Evolutionary conservation across 1,140 invertebrate species (phyloP), one percentile per base, ranked within the genome.

Genomic region (Halictus rubicundus): DNA sequence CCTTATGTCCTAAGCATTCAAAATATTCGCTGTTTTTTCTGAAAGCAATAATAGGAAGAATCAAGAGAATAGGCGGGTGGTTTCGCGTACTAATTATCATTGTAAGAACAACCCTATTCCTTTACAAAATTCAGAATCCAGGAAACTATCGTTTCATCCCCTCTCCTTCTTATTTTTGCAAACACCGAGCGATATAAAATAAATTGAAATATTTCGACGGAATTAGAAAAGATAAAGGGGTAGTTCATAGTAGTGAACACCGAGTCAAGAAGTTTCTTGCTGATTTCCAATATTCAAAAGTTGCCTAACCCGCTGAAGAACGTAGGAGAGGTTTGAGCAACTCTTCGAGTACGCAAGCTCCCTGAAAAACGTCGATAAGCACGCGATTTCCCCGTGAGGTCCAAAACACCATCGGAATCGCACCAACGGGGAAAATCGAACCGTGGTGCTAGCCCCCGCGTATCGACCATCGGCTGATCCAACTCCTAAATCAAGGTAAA

Each of bases 361-460:
- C 75, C 61, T 70, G 39, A 88, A 90, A 91, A 92, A 92, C 88
- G 91, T 93, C 92, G 89, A 93, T 93, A 93, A 91, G 87, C 77
- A 78, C 69, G 59, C 68, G 76, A 32, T 73, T 57, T 60, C 65
- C 63, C 42, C 46, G 68, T 59, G n/a, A 49, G 71, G 70, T 78
- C 54, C 57, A 49, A 63, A 77, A 54, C 52, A 75, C 52, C 27
- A 57, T 52, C 52, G 8, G 42, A 64, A 60, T 46, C 46, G n/a
- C n/a, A 85, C 63, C 74, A 54, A 72, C 46, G 23, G 14, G 63
- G 7, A 68, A 63, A 60, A 81, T 76, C 71, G 63, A 76, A 76
- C 60, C 25, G 9, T 23, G n/a, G 27, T 66, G 76, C 64, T 49
- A 64, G 27, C 10, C 10, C 23, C 16, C 2, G 5, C 2, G n/a